phyloP scores from a whole-genome alignment of 2,888 invertebrate genomes.

The Chrysotoxum bicinctum region DNA sequence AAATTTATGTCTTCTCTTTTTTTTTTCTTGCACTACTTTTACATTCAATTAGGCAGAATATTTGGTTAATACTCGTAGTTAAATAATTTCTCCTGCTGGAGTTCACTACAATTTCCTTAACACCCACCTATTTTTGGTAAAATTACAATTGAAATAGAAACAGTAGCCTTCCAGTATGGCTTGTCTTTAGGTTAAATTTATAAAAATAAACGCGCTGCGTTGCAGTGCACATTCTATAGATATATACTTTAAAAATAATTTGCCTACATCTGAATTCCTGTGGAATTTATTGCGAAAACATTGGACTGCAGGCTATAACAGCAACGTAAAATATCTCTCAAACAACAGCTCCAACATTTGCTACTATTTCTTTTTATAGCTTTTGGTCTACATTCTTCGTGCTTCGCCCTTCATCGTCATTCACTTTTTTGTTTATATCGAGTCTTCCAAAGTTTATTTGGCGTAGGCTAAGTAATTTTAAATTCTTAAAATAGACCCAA shows the following conservation, averaged over 20 bases:
- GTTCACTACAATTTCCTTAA: no score
- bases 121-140: no score
- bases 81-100: no score
- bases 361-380: slow-evolving; percentile 46
- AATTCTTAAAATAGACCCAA: slow-evolving; percentile 34
- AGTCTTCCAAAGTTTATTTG: slow-evolving; percentile 41
- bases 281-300: slow-evolving; percentile 37
- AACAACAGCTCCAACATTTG: slow-evolving; percentile 14
- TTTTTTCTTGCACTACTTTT: no score
- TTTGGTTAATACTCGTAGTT: no score
- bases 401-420: not conserved
- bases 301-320: slow-evolving; percentile 7
- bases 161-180: no score
- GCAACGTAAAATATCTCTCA: slow-evolving; percentile 25
- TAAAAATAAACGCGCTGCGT: not conserved
- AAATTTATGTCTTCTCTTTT: no score
- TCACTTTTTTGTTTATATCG: slow-evolving; percentile 23
- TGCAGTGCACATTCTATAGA: not conserved
- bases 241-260: not conserved
- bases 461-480: slow-evolving; percentile 16
- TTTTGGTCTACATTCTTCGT: slow-evolving; percentile 6
- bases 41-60: no score
- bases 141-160: no score
- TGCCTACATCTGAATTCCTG: not conserved
- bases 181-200: not conserved